Percentiles rank a stretch among this genome's conserved stretches.
Evolutionary conservation across 2,888 invertebrate genomes (phyloP).

Genomic region (Pantelozetes paolii): DNA sequence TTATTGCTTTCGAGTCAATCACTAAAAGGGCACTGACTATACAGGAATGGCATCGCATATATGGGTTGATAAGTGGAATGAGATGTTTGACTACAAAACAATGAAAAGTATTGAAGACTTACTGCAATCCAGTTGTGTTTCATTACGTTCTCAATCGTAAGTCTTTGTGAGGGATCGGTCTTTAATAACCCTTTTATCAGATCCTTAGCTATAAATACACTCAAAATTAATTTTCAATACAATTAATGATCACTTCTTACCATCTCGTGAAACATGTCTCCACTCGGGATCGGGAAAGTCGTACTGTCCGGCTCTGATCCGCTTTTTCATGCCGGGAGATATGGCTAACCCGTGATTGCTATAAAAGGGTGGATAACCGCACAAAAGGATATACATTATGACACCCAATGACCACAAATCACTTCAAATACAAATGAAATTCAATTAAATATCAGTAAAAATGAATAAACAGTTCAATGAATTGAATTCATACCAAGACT

Average conservation of each 20-base stretch:
- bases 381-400: constrained; percentile 97
- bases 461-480: background rate
- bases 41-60: no score
- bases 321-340: constrained; percentile 91
- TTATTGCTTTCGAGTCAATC: no score
- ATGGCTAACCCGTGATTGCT: constrained; percentile 96
- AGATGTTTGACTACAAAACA: no score
- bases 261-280: constrained; percentile 87
- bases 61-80: no score
- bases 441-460: constrained; percentile 9
- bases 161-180: constrained; percentile 83
- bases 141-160: constrained; percentile 86
- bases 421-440: constrained; percentile 57
- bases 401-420: constrained; percentile 99
- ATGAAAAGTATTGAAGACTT: constrained; percentile 54
- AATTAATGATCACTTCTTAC: constrained; percentile 49
- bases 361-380: constrained; percentile 98
- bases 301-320: constrained; percentile 91
- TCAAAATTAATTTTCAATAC: background rate
- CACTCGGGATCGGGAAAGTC: constrained; percentile 95
- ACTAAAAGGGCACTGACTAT: no score
- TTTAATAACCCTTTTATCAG: constrained; percentile 89
- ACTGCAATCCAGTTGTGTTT: constrained; percentile 80
- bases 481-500: constrained; percentile 53
- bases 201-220: constrained; percentile 67